A percentile compares a stretch with the other conserved stretches of the same genome.
These are phyloP conservation scores for Lutjanus argentimaculatus DNA, from an alignment of 2,797 vertebrate species.

Conservation along the genomic window DNA sequence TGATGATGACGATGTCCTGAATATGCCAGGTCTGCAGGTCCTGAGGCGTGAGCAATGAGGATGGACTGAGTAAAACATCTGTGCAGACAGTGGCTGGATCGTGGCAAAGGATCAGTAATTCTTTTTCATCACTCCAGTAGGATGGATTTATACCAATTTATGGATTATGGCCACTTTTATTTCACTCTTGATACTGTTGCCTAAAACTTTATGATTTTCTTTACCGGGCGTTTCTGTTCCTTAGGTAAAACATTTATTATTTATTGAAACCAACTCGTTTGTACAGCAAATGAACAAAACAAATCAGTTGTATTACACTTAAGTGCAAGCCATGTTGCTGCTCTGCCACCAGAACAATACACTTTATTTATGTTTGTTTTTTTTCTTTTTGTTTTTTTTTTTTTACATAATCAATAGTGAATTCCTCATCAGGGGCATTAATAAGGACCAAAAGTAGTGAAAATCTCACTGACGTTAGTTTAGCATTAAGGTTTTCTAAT, in stretches of 20 bases:
- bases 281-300: constrained; percentile 51
- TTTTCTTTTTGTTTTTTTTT: constrained; percentile 2
- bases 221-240: not conserved
- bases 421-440: not conserved
- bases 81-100: constrained; percentile 51
- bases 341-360: constrained; percentile 33
- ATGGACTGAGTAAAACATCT: constrained; percentile 35
- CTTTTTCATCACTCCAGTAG: not conserved
- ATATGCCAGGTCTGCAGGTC: too few relatives aligned
- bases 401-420: not conserved
- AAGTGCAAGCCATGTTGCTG: not conserved
- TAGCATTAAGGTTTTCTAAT: not conserved
- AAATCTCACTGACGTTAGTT: not conserved
- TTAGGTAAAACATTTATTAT: constrained; percentile 32
- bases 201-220: not conserved
- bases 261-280: constrained; percentile 42
- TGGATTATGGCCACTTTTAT: constrained; percentile 5
- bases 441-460: not conserved
- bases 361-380: not conserved
- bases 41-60: not conserved
- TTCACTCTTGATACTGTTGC: not conserved
- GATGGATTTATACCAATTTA: constrained; percentile 4
- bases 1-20: constrained; percentile 79
- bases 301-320: not conserved
- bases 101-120: constrained; percentile 30